Percentiles rank a stretch among this genome's conserved stretches.
phyloP scores from a whole-genome alignment of 2,797 vertebrate species.

The Orestias chungarensis region DNA sequence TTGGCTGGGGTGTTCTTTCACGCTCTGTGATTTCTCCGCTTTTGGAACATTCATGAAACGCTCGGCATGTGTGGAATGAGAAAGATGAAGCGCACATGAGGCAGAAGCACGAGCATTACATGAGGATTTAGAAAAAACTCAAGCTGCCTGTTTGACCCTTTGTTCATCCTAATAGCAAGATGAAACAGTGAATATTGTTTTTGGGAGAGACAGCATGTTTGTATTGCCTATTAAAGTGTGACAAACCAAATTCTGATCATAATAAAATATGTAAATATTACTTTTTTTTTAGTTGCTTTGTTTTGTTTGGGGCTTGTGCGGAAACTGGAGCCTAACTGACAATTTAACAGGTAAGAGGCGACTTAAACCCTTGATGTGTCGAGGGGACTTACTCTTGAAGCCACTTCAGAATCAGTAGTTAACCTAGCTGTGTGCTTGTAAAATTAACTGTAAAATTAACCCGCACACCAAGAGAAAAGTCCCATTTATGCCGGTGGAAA shows the following conservation, averaged over 20 bases:
- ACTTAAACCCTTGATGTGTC: not conserved
- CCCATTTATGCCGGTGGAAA: not conserved
- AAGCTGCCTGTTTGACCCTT: slow-evolving; percentile 32
- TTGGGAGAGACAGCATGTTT: slow-evolving; percentile 10
- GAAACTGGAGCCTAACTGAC: not conserved
- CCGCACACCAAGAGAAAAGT: not conserved
- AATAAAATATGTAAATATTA: not conserved
- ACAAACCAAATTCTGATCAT: not conserved
- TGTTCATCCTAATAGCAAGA: slow-evolving; percentile 13
- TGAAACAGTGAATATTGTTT: slow-evolving; percentile 12
- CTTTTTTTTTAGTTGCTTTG: not conserved
- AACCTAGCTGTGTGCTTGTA: not conserved
- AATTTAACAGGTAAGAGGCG: not conserved
- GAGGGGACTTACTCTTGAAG: not conserved
- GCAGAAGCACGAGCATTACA: slow-evolving; percentile 25
- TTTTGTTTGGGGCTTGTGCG: not conserved
- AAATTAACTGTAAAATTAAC: not conserved
- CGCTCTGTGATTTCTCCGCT: slow-evolving; percentile 19
- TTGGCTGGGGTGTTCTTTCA: slow-evolving; percentile 12
- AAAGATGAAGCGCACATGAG: slow-evolving; percentile 29
- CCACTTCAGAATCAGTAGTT: not conserved
- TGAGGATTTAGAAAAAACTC: slow-evolving; percentile 30
- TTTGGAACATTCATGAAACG: slow-evolving; percentile 31
- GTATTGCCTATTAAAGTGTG: not conserved
- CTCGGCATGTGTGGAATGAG: slow-evolving; percentile 51